Evolutionary conservation across 2,888 invertebrate species (phyloP), one percentile per base, ranked within the genome.

Genomic region (Caenorhabditis panamensis): DNA sequence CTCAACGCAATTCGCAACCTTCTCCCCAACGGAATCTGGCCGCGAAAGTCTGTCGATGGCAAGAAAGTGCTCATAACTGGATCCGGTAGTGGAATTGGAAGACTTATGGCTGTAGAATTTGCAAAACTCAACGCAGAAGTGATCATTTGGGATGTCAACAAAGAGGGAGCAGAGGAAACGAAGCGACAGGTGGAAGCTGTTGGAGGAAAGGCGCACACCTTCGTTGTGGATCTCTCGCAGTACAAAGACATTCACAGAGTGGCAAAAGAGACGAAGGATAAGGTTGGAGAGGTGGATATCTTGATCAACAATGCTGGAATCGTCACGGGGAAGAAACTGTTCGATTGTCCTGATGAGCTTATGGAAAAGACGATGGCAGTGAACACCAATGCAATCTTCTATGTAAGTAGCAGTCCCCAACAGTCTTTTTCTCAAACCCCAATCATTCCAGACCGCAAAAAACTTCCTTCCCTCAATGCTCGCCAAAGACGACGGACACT

Each of bases 271-370:
- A 87, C 88, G 1, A 86, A 83, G 47, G 66, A 93, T 84, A 95
- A 96, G 91, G 93, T 95, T 56, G 95, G 95, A 87, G 94, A 93
- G 92, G 95, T 96, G 13, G 94, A 95, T 20, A 94, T 97, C 82
- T 92, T 97, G 72, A 94, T 97, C 79, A 97, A 97, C 93, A 97
- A 96, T 91, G 96, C 96, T 16, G 96, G 96, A 16, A 94, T 96
- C 61, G 95, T 95, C 13, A 94, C 94, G 11, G n/a, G n/a, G n/a
- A n/a, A n/a, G n/a, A n/a, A n/a, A n/a, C n/a, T n/a, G n/a, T n/a
- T n/a, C n/a, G n/a, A n/a, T n/a, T n/a, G n/a, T n/a, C n/a, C n/a
- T n/a, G n/a, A n/a, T n/a, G n/a, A n/a, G n/a, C n/a, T n/a, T n/a
- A n/a, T n/a, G n/a, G n/a, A n/a, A n/a, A n/a, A n/a, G n/a, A n/a